Evolutionary conservation across 2,113 vertebrate genomes (phyloP).

Genomic region (Macrotus californicus): DNA sequence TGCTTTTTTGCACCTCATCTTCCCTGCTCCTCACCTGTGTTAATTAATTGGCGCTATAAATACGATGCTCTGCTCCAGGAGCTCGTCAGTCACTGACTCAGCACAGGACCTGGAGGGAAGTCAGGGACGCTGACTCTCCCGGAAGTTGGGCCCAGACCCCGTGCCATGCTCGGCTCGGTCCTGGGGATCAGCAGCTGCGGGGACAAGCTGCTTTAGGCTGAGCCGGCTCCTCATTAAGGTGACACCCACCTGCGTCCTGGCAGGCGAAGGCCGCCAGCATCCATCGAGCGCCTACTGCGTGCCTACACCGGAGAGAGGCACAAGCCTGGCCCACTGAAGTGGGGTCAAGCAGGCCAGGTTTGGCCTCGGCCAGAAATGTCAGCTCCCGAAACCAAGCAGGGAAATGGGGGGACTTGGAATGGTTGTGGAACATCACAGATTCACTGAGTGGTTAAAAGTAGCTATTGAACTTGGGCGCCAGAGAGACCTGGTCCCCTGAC

Average conservation of each 20-base stretch:
- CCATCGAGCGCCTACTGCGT: neutral
- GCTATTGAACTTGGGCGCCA: neutral
- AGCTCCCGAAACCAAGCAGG: neutral
- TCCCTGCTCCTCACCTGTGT: constrained; percentile 59
- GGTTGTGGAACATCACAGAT: neutral
- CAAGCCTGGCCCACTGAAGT: neutral
- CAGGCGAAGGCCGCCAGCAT: neutral
- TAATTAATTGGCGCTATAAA: constrained; percentile 70
- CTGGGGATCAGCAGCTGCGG: neutral
- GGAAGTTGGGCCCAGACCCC: neutral
- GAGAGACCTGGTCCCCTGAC: neutral
- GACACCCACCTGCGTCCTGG: neutral
- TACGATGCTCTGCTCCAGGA: constrained; percentile 52
- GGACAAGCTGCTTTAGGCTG: neutral
- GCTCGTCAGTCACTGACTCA: constrained; percentile 64
- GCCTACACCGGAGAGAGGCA: neutral
- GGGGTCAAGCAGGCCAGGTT: neutral
- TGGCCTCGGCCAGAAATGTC: neutral
- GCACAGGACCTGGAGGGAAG: constrained; percentile 47
- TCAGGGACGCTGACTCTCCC: constrained; percentile 60
- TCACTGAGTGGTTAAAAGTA: neutral
- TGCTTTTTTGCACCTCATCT: constrained; percentile 32
- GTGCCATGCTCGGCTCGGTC: neutral
- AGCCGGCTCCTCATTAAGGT: neutral
- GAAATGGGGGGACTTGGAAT: neutral